These are phyloP conservation scores for Sula dactylatra DNA, from an alignment of 2,113 vertebrate genomes.

Conservation along the genomic window DNA sequence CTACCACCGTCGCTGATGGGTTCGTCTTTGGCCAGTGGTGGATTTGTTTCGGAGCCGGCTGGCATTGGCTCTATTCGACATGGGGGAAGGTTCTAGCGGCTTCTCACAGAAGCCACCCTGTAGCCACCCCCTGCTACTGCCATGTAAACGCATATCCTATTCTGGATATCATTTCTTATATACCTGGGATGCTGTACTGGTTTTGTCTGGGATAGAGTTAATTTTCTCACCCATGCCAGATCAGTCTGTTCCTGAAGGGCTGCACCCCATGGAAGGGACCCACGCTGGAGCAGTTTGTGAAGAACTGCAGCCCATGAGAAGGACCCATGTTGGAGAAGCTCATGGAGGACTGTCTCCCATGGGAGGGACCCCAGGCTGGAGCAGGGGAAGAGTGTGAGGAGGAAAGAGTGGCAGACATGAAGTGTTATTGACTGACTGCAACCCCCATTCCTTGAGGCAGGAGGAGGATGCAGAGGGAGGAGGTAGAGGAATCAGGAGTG, in stretches of 20 bases:
- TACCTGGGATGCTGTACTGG: background rate
- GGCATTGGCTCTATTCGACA: rapidly evolving
- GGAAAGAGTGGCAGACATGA: background rate
- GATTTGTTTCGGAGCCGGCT: rapidly evolving
- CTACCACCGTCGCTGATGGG: background rate
- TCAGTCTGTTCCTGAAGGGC: background rate
- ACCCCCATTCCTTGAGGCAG: background rate
- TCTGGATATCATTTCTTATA: background rate
- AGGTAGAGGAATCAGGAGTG: background rate
- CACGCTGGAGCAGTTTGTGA: background rate
- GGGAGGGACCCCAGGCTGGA: background rate
- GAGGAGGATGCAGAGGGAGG: background rate
- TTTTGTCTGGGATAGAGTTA: background rate
- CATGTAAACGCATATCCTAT: background rate
- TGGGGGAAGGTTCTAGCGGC: background rate
- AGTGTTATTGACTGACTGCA: background rate
- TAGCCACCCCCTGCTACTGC: background rate
- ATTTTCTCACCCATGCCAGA: background rate
- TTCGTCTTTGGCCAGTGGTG: rapidly evolving
- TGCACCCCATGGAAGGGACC: background rate
- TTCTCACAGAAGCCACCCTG: background rate
- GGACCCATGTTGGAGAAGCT: background rate
- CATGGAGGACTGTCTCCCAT: background rate
- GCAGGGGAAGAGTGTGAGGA: background rate
- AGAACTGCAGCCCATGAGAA: background rate